Evolutionary conservation across 1,140 invertebrate species (phyloP), one percentile per base, ranked within the genome.

Genomic region (Cepaea nemoralis): DNA sequence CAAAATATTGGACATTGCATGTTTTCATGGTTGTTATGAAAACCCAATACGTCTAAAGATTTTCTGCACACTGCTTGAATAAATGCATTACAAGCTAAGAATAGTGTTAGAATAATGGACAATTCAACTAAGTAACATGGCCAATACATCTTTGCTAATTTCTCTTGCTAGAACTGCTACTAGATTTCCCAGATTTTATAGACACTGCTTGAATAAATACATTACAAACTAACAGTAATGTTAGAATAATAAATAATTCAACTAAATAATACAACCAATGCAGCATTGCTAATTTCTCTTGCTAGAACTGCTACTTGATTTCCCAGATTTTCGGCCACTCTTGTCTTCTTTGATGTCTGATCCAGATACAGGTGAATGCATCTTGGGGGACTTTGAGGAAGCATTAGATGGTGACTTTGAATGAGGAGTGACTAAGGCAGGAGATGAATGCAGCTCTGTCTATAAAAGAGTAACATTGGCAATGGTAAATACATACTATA

Each of bases 91-190:
- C n/a, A n/a, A n/a, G n/a, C n/a, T n/a, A n/a, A n/a, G n/a, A n/a
- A n/a, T n/a, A n/a, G n/a, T n/a, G n/a, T n/a, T n/a, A n/a, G n/a
- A n/a, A n/a, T n/a, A n/a, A n/a, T n/a, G n/a, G n/a, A n/a, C n/a
- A n/a, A n/a, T n/a, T n/a, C n/a, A n/a, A n/a, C n/a, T n/a, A n/a
- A n/a, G n/a, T n/a, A n/a, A n/a, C n/a, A n/a, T n/a, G n/a, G n/a
- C n/a, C n/a, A n/a, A n/a, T n/a, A n/a, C n/a, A n/a, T n/a, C 42
- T 10, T 8, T 78, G 16, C 67, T 71, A 70, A 16, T 71, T 80
- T 31, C 69, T 80, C 39, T 71, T 80, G n/a, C 63, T n/a, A n/a
- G 39, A 42, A 31, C 71, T 80, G 45, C 66, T 50, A 42, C 77
- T 80, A 8, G 77, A 59, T 50, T 55, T 50, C 1, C 77, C 77